A percentile compares a stretch with the other conserved stretches of the same genome.
Conservation (phyloP, 2,113 vertebrate species). For the Pandion haliaetus region DNA sequence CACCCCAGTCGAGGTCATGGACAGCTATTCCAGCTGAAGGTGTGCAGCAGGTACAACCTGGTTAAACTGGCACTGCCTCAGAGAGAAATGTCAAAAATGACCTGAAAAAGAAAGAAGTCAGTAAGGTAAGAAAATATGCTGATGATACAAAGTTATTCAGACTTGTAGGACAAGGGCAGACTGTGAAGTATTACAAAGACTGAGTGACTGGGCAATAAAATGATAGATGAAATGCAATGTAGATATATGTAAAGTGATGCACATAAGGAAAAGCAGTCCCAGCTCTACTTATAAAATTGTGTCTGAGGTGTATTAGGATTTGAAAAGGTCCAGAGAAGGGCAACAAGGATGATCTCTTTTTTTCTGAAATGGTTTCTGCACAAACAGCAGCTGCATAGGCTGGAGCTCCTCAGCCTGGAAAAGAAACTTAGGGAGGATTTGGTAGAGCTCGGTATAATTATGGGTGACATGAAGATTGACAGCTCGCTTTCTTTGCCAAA, state of each 20-base stretch:
- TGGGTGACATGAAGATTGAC: background rate
- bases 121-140: conserved; percentile 16
- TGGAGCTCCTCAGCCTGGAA: background rate
- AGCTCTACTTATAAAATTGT: background rate
- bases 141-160: conserved; percentile 35
- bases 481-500: background rate
- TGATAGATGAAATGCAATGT: conserved; percentile 37
- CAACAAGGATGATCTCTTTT: background rate
- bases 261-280: background rate
- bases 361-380: background rate
- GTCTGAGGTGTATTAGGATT: background rate
- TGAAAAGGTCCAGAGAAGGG: background rate
- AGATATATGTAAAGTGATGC: conserved; percentile 51
- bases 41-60: background rate
- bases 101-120: background rate
- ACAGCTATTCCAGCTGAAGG: background rate
- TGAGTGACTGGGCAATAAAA: conserved; percentile 13
- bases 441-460: background rate
- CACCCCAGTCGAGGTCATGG: background rate
- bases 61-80: background rate
- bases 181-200: background rate
- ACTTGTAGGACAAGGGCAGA: conserved; percentile 33
- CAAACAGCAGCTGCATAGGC: background rate
- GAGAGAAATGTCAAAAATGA: background rate
- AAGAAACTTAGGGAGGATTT: background rate